Evolutionary conservation across 2,797 vertebrate species (phyloP).

Genomic region (Myotis pilosus): DNA sequence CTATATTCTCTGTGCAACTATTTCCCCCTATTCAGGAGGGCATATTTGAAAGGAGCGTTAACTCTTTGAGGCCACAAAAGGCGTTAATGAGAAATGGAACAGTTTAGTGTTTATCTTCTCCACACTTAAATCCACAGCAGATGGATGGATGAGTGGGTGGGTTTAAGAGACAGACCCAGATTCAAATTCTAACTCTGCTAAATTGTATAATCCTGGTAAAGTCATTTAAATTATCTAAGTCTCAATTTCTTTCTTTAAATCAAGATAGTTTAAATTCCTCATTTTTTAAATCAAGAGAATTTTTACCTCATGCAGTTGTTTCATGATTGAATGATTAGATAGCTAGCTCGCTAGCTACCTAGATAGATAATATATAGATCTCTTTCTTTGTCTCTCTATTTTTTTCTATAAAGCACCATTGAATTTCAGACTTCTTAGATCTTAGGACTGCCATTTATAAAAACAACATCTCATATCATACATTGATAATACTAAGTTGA

Average conservation of each 20-base stretch:
- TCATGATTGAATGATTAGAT: not conserved
- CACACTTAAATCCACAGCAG: not conserved
- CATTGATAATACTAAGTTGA: not conserved
- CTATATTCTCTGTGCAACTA: not conserved
- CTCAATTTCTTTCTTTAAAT: constrained; percentile 32
- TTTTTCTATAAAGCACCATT: not conserved
- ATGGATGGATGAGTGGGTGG: not conserved
- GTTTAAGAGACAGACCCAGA: not conserved
- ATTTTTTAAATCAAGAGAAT: constrained; percentile 45
- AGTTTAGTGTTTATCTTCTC: not conserved
- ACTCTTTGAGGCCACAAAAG: not conserved
- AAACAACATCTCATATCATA: not conserved
- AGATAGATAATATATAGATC: not conserved
- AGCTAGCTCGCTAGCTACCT: not conserved
- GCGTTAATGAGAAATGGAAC: not conserved
- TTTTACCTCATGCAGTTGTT: not conserved
- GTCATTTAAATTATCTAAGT: constrained; percentile 13
- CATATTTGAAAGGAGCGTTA: not conserved
- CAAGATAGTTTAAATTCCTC: not conserved
- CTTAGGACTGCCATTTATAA: constrained; percentile 22
- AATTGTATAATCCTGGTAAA: not conserved
- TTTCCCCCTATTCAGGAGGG: not conserved
- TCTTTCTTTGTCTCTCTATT: not conserved
- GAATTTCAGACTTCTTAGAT: not conserved
- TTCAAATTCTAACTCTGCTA: constrained; percentile 24